phyloP scores from a whole-genome alignment of 2,797 vertebrate species.

The Esox masquinongy region DNA sequence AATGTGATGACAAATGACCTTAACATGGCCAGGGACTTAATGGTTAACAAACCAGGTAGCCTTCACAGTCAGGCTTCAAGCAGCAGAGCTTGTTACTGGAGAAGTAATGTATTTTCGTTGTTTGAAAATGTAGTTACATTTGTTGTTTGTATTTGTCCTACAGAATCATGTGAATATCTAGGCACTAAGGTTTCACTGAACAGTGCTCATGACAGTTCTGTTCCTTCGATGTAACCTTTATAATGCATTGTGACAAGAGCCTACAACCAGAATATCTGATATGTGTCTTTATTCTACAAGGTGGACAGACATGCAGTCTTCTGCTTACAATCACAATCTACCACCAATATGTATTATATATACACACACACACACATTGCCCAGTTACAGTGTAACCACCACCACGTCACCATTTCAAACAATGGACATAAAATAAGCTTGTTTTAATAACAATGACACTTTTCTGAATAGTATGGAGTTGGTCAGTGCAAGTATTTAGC shows the following conservation, averaged over 20 bases:
- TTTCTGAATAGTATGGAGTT: slow-evolving; percentile 2
- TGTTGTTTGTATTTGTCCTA: not conserved
- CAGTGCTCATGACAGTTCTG: not conserved
- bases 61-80: not conserved
- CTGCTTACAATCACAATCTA: slow-evolving; percentile 38
- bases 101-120: not conserved
- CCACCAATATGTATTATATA: slow-evolving; percentile 29
- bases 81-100: not conserved
- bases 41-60: not conserved
- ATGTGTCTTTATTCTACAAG: slow-evolving; percentile 32
- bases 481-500: slow-evolving; percentile 29
- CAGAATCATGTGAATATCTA: not conserved
- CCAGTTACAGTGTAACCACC: slow-evolving; percentile 24
- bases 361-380: slow-evolving; percentile 6
- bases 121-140: not conserved
- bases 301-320: slow-evolving; percentile 31
- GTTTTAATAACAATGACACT: not conserved
- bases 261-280: not conserved
- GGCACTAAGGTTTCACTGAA: not conserved
- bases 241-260: not conserved
- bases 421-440: not conserved
- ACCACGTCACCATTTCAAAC: slow-evolving; percentile 18
- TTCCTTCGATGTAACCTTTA: not conserved
- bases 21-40: not conserved
- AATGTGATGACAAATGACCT: not conserved